Conservation (phyloP, 2,888 invertebrate genomes). For the Mythimna loreyi region DNA sequence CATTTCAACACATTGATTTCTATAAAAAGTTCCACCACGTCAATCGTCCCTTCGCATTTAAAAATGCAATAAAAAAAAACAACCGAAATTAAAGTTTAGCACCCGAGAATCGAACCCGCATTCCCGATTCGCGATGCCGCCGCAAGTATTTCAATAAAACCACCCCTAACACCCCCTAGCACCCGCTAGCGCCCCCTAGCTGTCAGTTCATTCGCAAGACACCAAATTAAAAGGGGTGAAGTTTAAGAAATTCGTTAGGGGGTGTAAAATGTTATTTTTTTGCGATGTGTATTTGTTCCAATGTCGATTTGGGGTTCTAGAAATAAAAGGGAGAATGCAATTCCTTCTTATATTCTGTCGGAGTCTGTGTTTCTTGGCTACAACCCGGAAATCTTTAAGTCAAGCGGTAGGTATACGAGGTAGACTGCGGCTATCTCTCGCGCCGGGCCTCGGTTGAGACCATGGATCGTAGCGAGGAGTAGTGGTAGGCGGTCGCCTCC, state of each 20-base stretch:
- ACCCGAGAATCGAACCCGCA: constrained; percentile 76
- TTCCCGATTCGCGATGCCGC: constrained; percentile 84
- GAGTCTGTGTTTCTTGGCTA: too few species aligned
- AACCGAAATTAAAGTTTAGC: constrained; percentile 75
- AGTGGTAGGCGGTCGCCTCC: too few species aligned
- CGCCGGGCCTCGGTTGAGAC: too few species aligned
- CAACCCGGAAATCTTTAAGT: too few species aligned
- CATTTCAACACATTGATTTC: background rate
- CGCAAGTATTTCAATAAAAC: constrained; percentile 85
- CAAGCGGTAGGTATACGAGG: too few species aligned
- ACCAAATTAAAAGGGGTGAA: constrained; percentile 70
- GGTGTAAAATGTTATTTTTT: constrained; percentile 10
- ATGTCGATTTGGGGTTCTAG: background rate
- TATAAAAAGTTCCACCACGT: constrained; percentile 5
- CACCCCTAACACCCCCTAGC: constrained; percentile 49
- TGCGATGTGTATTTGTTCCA: background rate
- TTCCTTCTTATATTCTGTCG: background rate
- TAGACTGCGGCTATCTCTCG: too few species aligned
- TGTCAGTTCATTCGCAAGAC: constrained; percentile 65
- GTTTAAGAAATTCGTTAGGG: constrained; percentile 37
- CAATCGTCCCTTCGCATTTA: constrained; percentile 22
- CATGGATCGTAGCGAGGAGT: too few species aligned
- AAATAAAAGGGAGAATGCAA: background rate
- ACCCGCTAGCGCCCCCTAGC: constrained; percentile 33
- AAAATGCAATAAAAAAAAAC: constrained; percentile 70